A percentile compares a stretch with the other conserved stretches of the same genome.
Evolutionary conservation across 2,113 vertebrate species (phyloP).

Genomic region (Myxocyprinus asiaticus): DNA sequence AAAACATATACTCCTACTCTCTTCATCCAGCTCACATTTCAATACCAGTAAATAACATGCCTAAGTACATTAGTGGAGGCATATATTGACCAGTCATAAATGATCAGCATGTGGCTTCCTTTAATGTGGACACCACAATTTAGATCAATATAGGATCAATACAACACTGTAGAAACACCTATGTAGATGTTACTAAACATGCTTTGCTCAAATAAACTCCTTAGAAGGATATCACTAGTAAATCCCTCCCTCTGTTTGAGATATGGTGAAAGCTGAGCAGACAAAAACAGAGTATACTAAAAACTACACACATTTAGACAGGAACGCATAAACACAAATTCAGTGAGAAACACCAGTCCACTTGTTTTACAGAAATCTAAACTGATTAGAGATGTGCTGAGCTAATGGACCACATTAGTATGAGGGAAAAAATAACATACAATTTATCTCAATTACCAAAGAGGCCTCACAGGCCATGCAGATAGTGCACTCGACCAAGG

Average conservation of each 20-base stretch:
- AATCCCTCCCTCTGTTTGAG: neutral
- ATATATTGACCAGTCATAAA: conserved; percentile 24
- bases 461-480: conserved; percentile 73
- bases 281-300: neutral
- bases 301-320: neutral
- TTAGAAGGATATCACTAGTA: neutral
- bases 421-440: conserved; percentile 86
- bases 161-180: conserved; percentile 22
- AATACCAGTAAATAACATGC: conserved; percentile 31
- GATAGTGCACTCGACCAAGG: conserved; percentile 51
- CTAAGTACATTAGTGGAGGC: conserved; percentile 7
- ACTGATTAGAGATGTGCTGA: conserved; percentile 91
- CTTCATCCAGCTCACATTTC: conserved; percentile 22
- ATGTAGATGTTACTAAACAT: conserved; percentile 28
- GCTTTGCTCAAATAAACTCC: conserved; percentile 9
- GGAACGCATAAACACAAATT: conserved; percentile 15
- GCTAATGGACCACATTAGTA: conserved; percentile 92
- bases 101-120: conserved; percentile 35
- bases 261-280: neutral
- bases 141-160: conserved; percentile 31
- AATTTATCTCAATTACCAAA: conserved; percentile 88
- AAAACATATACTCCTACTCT: neutral
- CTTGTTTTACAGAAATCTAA: conserved; percentile 90
- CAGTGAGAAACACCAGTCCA: conserved; percentile 84
- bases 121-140: conserved; percentile 5